phyloP scores from a whole-genome alignment of 2,888 invertebrate genomes.

The Teleogryllus oceanicus region DNA sequence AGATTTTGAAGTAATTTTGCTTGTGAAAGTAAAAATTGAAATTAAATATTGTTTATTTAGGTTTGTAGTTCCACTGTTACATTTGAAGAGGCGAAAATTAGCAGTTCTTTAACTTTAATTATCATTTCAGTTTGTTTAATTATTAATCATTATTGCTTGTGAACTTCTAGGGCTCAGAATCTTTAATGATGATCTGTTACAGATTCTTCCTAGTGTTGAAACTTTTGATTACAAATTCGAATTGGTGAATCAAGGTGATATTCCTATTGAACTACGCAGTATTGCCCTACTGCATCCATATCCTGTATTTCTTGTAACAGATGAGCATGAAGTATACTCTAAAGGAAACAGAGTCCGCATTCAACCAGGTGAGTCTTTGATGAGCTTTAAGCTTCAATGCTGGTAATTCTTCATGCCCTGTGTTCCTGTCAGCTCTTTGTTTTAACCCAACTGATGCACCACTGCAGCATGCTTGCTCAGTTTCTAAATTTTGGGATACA shows the following conservation, averaged over 20 bases:
- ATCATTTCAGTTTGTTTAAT: not conserved
- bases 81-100: not conserved
- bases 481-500: too few relatives aligned
- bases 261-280: not conserved
- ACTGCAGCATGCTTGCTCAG: too few relatives aligned
- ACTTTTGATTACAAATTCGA: slow-evolving; percentile 24
- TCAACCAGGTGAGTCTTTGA: not conserved
- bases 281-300: slow-evolving; percentile 24
- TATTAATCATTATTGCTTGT: not conserved
- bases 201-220: slow-evolving; percentile 20
- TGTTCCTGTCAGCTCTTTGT: too few relatives aligned
- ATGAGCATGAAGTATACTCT: slow-evolving; percentile 3
- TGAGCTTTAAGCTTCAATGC: not conserved
- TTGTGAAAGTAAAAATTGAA: too few relatives aligned
- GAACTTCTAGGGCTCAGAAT: not conserved
- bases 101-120: too few relatives aligned
- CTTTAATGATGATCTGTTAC: not conserved
- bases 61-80: not conserved
- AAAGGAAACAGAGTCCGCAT: not conserved
- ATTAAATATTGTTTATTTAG: not conserved
- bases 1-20: too few relatives aligned
- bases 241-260: slow-evolving; percentile 12
- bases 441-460: too few relatives aligned
- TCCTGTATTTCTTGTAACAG: slow-evolving; percentile 20
- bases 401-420: not conserved